Evolutionary conservation across 1,140 invertebrate species (phyloP).

Genomic region (Nephotettix cincticeps): DNA sequence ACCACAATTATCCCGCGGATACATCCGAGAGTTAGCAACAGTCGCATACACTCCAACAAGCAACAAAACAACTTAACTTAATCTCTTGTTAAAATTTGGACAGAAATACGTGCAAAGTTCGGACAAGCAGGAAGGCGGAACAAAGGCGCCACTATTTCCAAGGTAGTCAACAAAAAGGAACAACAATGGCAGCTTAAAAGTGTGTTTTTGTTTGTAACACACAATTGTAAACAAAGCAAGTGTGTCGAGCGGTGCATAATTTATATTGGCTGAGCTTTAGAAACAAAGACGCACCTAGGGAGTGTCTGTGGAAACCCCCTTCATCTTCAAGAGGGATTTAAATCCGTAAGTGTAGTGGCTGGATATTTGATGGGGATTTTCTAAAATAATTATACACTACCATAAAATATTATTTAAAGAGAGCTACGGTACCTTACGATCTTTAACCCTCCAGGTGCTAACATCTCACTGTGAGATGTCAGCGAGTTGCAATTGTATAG

Average conservation of each 20-base stretch:
- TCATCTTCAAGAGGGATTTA: too few species aligned
- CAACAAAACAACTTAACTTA: conserved; percentile 5
- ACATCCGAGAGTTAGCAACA: background rate
- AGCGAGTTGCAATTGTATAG: too few species aligned
- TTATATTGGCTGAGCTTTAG: conserved; percentile 29
- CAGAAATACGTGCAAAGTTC: conserved; percentile 24
- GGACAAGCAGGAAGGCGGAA: conserved; percentile 13
- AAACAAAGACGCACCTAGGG: conserved; percentile 15
- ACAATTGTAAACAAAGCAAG: conserved; percentile 31
- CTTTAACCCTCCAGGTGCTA: too few species aligned
- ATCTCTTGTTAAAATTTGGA: conserved; percentile 15
- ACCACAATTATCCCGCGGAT: background rate
- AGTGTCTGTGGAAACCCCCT: background rate
- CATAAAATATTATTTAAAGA: too few species aligned
- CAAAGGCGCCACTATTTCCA: conserved; percentile 12
- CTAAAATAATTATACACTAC: too few species aligned
- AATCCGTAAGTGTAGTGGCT: too few species aligned
- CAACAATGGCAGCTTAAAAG: conserved; percentile 29
- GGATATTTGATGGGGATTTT: too few species aligned
- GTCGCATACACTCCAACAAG: background rate
- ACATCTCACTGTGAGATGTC: too few species aligned
- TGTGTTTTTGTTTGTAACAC: conserved; percentile 29
- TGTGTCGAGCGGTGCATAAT: conserved; percentile 28
- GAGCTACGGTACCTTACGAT: too few species aligned
- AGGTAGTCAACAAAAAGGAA: conserved; percentile 25